Conservation (phyloP, 1,140 invertebrate species). For the Papilio machaon region DNA sequence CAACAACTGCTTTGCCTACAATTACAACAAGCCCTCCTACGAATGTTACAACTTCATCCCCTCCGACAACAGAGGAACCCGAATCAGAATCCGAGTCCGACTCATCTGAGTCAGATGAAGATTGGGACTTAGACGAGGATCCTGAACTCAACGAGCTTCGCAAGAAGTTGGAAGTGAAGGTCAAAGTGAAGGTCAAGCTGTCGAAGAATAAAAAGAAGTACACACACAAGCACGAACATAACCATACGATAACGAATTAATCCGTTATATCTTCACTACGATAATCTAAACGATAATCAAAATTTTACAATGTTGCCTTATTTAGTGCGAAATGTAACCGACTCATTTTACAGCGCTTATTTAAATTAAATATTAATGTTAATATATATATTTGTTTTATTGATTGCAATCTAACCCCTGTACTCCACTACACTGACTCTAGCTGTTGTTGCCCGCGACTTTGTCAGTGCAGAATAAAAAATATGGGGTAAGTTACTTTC, state of each 20-base stretch:
- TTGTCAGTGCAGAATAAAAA: too few species aligned
- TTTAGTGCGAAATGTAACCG: neutral
- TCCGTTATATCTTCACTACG: neutral
- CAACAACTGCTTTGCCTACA: conserved; percentile 26
- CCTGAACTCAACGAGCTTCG: conserved; percentile 57
- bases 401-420: too few species aligned
- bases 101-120: conserved; percentile 44
- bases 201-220: conserved; percentile 57
- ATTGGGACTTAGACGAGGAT: conserved; percentile 54
- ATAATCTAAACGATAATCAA: neutral
- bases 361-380: neutral
- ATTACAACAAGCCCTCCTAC: neutral
- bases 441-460: too few species aligned
- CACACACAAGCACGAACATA: conserved; percentile 19
- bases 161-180: conserved; percentile 65
- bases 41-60: conserved; percentile 32
- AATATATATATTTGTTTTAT: neutral
- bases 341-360: neutral
- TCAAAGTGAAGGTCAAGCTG: conserved; percentile 65
- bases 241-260: conserved; percentile 7
- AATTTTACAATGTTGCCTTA: neutral
- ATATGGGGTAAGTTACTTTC: too few species aligned
- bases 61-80: conserved; percentile 36
- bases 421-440: too few species aligned
- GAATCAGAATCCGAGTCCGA: neutral